Conservation (phyloP, 1,140 invertebrate genomes). For the Ceratina japonica region DNA sequence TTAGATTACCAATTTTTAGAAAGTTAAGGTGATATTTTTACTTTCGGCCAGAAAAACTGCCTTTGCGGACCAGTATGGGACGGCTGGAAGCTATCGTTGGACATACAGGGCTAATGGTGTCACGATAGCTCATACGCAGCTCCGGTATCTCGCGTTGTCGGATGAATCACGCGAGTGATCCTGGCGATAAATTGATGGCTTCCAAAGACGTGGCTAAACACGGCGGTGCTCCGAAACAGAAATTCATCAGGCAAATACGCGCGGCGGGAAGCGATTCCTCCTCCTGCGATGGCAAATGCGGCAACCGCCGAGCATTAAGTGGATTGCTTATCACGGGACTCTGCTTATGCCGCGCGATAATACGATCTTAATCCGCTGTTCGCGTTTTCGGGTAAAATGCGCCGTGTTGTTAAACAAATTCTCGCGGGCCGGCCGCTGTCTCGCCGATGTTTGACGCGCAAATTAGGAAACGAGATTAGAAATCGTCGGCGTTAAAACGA, state of each 20-base stretch:
- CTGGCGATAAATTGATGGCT: conserved; percentile 31
- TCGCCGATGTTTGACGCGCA: too few species aligned
- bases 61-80: too few species aligned
- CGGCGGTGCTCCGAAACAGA: conserved; percentile 2
- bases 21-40: too few species aligned
- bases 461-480: too few species aligned
- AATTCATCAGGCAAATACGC: conserved; percentile 5
- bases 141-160: conserved; percentile 20
- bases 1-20: too few species aligned
- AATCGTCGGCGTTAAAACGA: not conserved
- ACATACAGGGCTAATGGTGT: conserved; percentile 4
- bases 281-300: not conserved
- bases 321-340: conserved; percentile 4
- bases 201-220: not conserved
- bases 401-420: too few species aligned
- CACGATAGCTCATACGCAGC: not conserved
- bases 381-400: too few species aligned
- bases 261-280: not conserved
- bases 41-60: too few species aligned
- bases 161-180: conserved; percentile 34
- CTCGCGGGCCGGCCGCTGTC: too few species aligned
- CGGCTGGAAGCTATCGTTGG: not conserved
- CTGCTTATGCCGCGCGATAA: not conserved
- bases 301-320: not conserved
- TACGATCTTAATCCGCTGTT: not conserved